phyloP scores from a whole-genome alignment of 2,888 invertebrate species.

The Drosophila recens region DNA sequence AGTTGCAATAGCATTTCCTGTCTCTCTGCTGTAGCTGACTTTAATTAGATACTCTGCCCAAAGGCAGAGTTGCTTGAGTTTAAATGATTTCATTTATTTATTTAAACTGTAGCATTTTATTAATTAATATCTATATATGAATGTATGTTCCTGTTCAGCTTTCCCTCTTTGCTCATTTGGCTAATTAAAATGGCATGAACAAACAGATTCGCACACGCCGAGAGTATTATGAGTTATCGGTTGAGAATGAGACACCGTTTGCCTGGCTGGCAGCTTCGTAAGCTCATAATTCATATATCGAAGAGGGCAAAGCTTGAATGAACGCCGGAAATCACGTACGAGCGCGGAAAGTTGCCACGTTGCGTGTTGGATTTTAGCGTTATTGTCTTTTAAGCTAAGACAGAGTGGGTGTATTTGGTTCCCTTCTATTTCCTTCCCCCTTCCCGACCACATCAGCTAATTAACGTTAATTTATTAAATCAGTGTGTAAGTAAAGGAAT shows the following conservation, averaged over 20 bases:
- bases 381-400: slow-evolving; percentile 72
- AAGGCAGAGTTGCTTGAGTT: slow-evolving; percentile 21
- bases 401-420: slow-evolving; percentile 40
- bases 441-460: slow-evolving; percentile 80
- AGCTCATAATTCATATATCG: slow-evolving; percentile 76
- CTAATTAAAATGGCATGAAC: slow-evolving; percentile 73
- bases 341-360: slow-evolving; percentile 72
- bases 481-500: slow-evolving; percentile 82
- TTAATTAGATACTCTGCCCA: slow-evolving; percentile 68
- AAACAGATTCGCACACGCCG: slow-evolving; percentile 52
- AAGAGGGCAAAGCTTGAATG: slow-evolving; percentile 72
- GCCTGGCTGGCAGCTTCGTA: slow-evolving; percentile 29
- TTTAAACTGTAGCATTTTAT: slow-evolving; percentile 9
- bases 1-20: slow-evolving; percentile 57
- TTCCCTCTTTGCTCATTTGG: slow-evolving; percentile 47
- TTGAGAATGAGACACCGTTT: slow-evolving; percentile 52
- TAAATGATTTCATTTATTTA: slow-evolving; percentile 59
- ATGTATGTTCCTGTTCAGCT: background rate
- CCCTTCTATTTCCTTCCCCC: background rate
- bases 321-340: slow-evolving; percentile 82
- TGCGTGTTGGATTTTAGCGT: slow-evolving; percentile 69
- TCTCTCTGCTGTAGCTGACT: slow-evolving; percentile 47
- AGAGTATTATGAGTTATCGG: slow-evolving; percentile 62
- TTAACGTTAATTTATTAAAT: slow-evolving; percentile 85
- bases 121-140: background rate